Evolutionary conservation across 37 sponge, comb jelly and placozoan species (phyloP).

Genomic region (Aphrocallistes beatrix): DNA sequence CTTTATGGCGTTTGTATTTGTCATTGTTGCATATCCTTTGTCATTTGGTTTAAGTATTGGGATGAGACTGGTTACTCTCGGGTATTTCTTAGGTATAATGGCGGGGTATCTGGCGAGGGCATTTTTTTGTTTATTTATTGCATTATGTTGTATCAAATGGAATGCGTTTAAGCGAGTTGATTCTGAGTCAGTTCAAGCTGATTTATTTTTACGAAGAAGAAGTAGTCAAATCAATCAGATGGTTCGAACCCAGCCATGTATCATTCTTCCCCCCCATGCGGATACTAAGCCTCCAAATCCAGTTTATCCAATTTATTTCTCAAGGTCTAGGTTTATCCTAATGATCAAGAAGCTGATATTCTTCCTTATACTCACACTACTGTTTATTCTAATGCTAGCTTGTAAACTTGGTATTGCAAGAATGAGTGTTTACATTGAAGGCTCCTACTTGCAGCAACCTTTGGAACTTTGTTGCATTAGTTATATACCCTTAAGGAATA

Average conservation of each 20-base stretch:
- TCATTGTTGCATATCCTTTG: background rate
- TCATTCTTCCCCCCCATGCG: no score
- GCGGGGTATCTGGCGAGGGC: background rate
- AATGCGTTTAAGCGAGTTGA: background rate
- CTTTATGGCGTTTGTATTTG: background rate
- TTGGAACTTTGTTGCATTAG: background rate
- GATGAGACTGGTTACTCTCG: background rate
- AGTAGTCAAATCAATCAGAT: no score
- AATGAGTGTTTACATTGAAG: background rate
- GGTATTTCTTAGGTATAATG: background rate
- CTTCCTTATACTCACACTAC: no score
- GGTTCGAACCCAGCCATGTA: no score
- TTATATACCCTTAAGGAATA: no score
- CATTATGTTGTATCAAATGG: background rate
- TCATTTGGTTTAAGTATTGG: background rate
- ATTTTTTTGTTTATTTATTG: background rate
- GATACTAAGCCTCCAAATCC: no score
- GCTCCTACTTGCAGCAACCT: background rate
- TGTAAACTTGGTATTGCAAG: background rate
- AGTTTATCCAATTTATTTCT: no score
- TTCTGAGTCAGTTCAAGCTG: no score
- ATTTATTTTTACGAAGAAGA: no score
- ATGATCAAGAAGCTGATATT: no score
- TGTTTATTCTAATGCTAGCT: background rate
- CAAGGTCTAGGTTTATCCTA: no score